Conservation (phyloP, 1,140 invertebrate species). For the Drosophila ananassae region DNA sequence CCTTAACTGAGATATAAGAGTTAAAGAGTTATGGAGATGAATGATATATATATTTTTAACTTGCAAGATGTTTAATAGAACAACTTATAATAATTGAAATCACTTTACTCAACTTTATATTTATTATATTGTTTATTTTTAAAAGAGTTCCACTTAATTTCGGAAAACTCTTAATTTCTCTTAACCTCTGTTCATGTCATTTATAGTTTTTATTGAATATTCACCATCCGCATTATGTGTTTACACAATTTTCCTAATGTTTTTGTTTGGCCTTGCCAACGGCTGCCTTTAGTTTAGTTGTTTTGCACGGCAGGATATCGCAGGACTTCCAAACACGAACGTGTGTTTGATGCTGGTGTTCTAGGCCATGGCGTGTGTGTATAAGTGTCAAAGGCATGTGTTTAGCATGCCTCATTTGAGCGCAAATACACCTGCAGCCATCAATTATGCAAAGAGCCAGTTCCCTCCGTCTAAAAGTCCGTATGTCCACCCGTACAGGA, state of each 20-base stretch:
- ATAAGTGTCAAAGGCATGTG: constrained; percentile 81
- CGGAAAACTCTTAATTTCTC: constrained; percentile 3
- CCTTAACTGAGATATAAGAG: not conserved
- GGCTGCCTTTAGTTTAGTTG: constrained; percentile 37
- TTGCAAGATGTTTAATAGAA: not conserved
- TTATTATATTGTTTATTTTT: not conserved
- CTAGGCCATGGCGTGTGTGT: constrained; percentile 36
- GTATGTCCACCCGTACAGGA: constrained; percentile 17
- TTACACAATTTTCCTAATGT: constrained; percentile 50
- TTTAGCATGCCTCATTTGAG: constrained; percentile 81
- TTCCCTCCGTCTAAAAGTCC: constrained; percentile 30
- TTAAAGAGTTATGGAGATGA: not conserved
- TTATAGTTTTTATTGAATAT: constrained; percentile 28
- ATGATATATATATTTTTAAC: not conserved
- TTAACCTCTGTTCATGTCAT: constrained; percentile 36
- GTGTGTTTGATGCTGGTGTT: constrained; percentile 12
- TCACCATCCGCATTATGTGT: constrained; percentile 49
- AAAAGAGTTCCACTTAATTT: not conserved
- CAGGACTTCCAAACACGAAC: constrained; percentile 7
- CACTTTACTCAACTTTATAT: too few relatives aligned
- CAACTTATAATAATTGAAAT: too few relatives aligned
- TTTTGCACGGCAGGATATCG: constrained; percentile 32
- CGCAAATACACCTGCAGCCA: constrained; percentile 81
- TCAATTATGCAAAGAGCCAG: constrained; percentile 79
- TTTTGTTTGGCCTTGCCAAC: constrained; percentile 29